phyloP scores from a whole-genome alignment of 1,140 invertebrate genomes.

The Drosophila nebulosa region DNA sequence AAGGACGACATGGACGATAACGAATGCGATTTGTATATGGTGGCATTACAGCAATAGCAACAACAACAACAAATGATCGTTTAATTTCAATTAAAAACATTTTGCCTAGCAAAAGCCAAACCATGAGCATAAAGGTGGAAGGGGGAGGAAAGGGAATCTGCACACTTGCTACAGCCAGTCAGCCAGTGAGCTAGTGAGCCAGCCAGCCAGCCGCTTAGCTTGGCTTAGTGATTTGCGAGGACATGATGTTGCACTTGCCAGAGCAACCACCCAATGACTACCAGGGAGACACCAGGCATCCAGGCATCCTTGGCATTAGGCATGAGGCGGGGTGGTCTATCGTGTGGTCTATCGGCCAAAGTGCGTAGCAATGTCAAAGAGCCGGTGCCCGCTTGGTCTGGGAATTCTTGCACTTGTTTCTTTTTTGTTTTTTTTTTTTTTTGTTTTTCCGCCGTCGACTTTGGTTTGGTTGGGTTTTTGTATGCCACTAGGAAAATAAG shows the following conservation, averaged over 20 bases:
- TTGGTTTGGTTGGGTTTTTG: background rate
- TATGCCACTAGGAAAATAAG: no score
- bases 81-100: slow-evolving; percentile 81
- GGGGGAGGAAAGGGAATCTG: slow-evolving; percentile 41
- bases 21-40: slow-evolving; percentile 78
- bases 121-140: slow-evolving; percentile 34
- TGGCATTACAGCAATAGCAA: slow-evolving; percentile 69
- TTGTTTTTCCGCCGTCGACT: background rate
- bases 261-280: slow-evolving; percentile 55
- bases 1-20: slow-evolving; percentile 41
- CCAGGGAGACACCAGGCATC: slow-evolving; percentile 37
- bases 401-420: slow-evolving; percentile 80
- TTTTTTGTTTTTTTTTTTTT: background rate
- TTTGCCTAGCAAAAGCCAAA: slow-evolving; percentile 72
- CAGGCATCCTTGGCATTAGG: slow-evolving; percentile 41
- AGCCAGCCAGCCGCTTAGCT: slow-evolving; percentile 52
- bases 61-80: slow-evolving; percentile 75
- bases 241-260: slow-evolving; percentile 80
- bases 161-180: slow-evolving; percentile 68
- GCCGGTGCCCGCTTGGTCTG: slow-evolving; percentile 50
- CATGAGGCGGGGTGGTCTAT: background rate
- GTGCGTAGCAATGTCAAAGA: slow-evolving; percentile 71
- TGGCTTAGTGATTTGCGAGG: slow-evolving; percentile 65
- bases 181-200: background rate
- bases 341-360: slow-evolving; percentile 44